Percentiles rank a stretch among this genome's conserved stretches.
phyloP scores from a whole-genome alignment of 2,113 vertebrate species.

The Hippocampus comes region DNA sequence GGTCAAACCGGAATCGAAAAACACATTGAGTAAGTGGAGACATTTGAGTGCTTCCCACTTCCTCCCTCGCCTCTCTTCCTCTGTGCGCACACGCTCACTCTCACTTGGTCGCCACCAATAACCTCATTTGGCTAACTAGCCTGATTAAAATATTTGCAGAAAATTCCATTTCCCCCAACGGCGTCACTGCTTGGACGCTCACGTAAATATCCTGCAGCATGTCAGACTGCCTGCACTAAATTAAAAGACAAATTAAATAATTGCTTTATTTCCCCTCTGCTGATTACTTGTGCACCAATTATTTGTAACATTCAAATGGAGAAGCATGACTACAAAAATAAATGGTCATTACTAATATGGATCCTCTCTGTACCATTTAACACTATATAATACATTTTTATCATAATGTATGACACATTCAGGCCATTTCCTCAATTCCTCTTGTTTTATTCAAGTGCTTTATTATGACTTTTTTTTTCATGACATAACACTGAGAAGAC shows the following conservation, averaged over 20 bases:
- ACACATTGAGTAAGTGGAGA: conserved; percentile 22
- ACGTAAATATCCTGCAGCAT: conserved; percentile 7
- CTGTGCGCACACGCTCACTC: not conserved
- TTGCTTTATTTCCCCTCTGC: conserved; percentile 8
- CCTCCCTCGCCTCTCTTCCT: conserved; percentile 28
- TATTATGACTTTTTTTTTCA: not conserved
- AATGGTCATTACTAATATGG: too few relatives aligned
- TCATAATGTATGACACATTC: not conserved
- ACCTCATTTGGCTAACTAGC: conserved; percentile 29
- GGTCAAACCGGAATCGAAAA: not conserved
- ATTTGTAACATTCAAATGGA: not conserved
- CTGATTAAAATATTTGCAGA: conserved; percentile 38
- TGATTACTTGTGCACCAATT: conserved; percentile 13
- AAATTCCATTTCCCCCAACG: conserved; percentile 34
- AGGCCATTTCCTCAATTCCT: not conserved
- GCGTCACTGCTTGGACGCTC: conserved; percentile 6
- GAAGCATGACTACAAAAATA: not conserved
- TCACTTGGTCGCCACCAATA: conserved; percentile 18
- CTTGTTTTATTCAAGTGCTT: not conserved
- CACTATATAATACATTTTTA: not conserved
- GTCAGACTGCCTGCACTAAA: conserved; percentile 20
- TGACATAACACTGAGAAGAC: not conserved
- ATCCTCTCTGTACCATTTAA: too few relatives aligned
- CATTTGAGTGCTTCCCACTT: conserved; percentile 46
- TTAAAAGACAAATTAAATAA: conserved; percentile 16